Evolutionary conservation across 1,140 invertebrate species (phyloP), one percentile per base, ranked within the genome.

Genomic region (Palaemon carinicauda): DNA sequence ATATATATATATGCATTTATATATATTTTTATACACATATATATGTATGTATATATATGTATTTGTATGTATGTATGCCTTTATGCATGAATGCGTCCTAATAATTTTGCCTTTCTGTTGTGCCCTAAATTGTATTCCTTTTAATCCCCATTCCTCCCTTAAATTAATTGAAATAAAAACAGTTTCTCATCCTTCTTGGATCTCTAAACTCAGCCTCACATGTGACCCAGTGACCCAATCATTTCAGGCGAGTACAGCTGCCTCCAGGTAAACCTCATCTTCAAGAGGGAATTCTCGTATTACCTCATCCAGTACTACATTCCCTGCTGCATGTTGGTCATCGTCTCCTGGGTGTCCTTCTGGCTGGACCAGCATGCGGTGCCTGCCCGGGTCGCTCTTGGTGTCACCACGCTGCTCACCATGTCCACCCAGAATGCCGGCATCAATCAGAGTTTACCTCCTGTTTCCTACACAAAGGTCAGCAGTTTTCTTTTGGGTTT

Each of bases 241-340:
- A 9, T 4, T 14, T 5, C 88, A 98, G 97, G 97, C 91, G 96
- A 97, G 93, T 99, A 98, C 94, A 98, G 97, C 93, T 99, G 98
- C 92, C 92, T 98, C 89, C 97, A 97, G 92, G 97, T 98, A 90
- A 96, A 98, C 92, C 93, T 99, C 89, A 94, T 97, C 89, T 98
- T 99, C 94, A 98, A 98, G 92, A 94, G 98, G 91, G 97, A 98
- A 93, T 99, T 99, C 95, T 97, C 96, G 93, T 99, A 98, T 94
- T 98, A 99, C 93, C 94, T 99, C 89, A 98, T 98, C 91, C 97
- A 98, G 87, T 98, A 98, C 92, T 98, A 98, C 94, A 98, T 98
- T 90, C 97, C 97, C 52, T 98, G 97, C 94, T 98, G 97, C 93
- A 98, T 86, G 84, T n/a, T 86, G 84, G 84, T 86, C 27, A 98